phyloP scores from a whole-genome alignment of 2,888 invertebrate species.

The Cataglyphis altisquamis region DNA sequence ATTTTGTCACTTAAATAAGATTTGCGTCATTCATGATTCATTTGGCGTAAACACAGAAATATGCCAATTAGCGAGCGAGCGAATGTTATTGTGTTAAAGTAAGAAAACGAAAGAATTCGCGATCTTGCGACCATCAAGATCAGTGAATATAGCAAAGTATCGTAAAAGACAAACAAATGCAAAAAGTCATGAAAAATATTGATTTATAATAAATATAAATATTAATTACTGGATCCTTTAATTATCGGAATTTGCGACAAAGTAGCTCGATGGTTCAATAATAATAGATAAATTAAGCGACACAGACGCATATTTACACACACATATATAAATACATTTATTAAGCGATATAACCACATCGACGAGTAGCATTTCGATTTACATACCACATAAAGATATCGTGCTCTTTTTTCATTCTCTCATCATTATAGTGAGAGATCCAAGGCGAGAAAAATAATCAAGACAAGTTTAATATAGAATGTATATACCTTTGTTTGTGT shows the following conservation, averaged over 20 bases:
- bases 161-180: not conserved
- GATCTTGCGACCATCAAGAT: not conserved
- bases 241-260: constrained; percentile 19
- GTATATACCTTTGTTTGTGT: constrained; percentile 84
- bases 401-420: not conserved
- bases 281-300: not conserved
- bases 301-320: not conserved
- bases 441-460: constrained; percentile 63
- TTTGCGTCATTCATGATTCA: not conserved
- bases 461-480: constrained; percentile 76
- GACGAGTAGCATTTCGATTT: not conserved
- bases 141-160: not conserved
- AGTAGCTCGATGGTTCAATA: constrained; percentile 14
- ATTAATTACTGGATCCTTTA: constrained; percentile 39
- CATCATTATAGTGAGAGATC: constrained; percentile 52
- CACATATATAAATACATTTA: not conserved
- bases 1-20: not conserved
- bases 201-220: not conserved
- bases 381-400: constrained; percentile 15
- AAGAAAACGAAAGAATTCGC: constrained; percentile 35
- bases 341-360: not conserved
- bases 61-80: constrained; percentile 23
- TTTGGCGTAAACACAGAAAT: constrained; percentile 12
- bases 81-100: constrained; percentile 65
- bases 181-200: not conserved